These are phyloP conservation scores for Falcaria lacertinaria DNA, from an alignment of 2,888 invertebrate species.

Conservation along the genomic window DNA sequence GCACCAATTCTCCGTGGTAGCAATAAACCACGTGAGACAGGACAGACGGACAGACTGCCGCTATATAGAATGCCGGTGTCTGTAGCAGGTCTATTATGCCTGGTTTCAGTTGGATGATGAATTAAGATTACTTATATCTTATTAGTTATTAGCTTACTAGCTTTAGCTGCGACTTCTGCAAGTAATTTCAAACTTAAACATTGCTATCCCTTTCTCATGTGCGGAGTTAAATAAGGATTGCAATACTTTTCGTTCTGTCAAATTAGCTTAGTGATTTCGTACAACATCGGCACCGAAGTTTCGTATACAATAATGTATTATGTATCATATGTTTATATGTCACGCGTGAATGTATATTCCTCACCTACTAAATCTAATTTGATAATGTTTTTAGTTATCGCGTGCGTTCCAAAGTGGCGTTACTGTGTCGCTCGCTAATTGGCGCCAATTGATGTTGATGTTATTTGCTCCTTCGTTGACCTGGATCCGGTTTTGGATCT, in stretches of 20 bases:
- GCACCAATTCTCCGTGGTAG: slow-evolving; percentile 25
- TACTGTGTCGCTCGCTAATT: slow-evolving; percentile 25
- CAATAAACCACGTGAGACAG: slow-evolving; percentile 18
- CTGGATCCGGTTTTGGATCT: slow-evolving; percentile 16
- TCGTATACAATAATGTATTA: too few species aligned
- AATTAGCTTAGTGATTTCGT: too few species aligned
- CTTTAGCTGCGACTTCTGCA: too few species aligned
- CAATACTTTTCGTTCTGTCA: too few species aligned
- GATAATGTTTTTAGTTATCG: background rate
- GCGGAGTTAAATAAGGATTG: too few species aligned
- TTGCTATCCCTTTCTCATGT: too few species aligned
- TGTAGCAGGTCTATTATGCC: slow-evolving; percentile 14
- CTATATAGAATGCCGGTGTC: slow-evolving; percentile 25
- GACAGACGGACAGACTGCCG: slow-evolving; percentile 21
- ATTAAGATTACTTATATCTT: background rate
- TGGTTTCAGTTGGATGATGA: too few species aligned
- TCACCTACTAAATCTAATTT: background rate
- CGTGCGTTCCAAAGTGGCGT: slow-evolving; percentile 9
- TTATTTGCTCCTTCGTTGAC: slow-evolving; percentile 3
- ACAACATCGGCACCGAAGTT: too few species aligned
- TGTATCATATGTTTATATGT: too few species aligned
- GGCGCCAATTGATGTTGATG: slow-evolving; percentile 10
- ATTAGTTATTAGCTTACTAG: slow-evolving; percentile 13
- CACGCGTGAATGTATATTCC: slow-evolving; percentile 1
- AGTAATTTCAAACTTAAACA: too few species aligned